phyloP scores from a whole-genome alignment of 2,888 invertebrate genomes.

The Acleris emargana region DNA sequence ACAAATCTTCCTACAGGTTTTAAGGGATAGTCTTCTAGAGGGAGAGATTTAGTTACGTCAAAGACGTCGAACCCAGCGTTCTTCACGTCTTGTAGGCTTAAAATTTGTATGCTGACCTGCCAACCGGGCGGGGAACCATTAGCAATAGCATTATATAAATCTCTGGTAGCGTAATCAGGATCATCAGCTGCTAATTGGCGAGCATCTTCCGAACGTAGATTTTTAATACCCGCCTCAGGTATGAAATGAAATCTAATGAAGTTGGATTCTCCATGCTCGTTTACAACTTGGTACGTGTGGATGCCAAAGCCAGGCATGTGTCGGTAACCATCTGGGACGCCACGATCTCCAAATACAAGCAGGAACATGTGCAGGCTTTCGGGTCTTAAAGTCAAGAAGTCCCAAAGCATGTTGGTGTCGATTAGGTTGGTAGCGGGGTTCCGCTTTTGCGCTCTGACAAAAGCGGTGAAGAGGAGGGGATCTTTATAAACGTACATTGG shows the following conservation, averaged over 20 bases:
- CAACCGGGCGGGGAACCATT: conserved; percentile 88
- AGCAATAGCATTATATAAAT: conserved; percentile 93
- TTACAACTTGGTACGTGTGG: conserved; percentile 94
- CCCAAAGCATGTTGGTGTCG: conserved; percentile 96
- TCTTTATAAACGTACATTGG: conserved; percentile 95
- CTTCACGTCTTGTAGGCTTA: conserved; percentile 91
- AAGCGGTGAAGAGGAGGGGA: conserved; percentile 93
- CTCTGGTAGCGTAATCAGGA: conserved; percentile 93
- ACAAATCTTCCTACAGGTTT: conserved; percentile 92
- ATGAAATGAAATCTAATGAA: conserved; percentile 95
- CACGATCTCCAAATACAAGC: conserved; percentile 93
- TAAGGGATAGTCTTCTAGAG: conserved; percentile 89
- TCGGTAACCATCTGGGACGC: conserved; percentile 94
- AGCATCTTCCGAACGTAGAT: conserved; percentile 86
- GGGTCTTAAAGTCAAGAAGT: conserved; percentile 92
- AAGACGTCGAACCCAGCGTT: conserved; percentile 92
- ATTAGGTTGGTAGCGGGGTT: conserved; percentile 94
- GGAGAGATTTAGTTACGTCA: conserved; percentile 95
- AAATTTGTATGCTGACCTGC: conserved; percentile 91
- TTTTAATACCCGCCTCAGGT: conserved; percentile 93
- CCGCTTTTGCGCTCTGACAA: conserved; percentile 96
- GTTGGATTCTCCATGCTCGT: conserved; percentile 85
- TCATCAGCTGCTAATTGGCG: conserved; percentile 86
- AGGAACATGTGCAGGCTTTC: conserved; percentile 93
- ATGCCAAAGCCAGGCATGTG: conserved; percentile 97